Base-by-base conservation (phyloP, 2,113 vertebrate species). In the Megaleporinus macrocephalus region DNA sequence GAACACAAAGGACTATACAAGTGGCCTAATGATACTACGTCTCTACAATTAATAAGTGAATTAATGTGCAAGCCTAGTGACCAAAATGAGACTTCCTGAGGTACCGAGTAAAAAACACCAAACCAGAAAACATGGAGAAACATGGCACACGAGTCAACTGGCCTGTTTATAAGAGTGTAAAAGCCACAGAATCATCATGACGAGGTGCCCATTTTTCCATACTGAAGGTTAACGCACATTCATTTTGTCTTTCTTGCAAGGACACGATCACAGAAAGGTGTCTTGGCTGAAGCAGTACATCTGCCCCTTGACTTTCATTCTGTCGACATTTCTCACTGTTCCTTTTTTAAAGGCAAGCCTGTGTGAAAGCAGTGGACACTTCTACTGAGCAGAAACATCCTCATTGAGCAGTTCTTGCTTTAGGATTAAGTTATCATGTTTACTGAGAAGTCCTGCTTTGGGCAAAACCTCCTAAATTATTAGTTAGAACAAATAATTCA, bases 61-160 rank as follows among this genome's bases (percentile, higher is more conserved):
- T 36, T 53, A 74, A 49, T 79, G 66, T 74, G 62, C 22, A 76
- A 29, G 5, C 53, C 41, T 62, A 27, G 53, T 26, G 16, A 76
- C 24, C 62, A 71, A 79, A 65, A 66, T 61, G 7, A 44, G 76
- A 47, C 47, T 65, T 22, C 49, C 6, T 76, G 61, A 79, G 71
- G 51, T 44, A 33, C 63, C 6, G 70, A 47, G 61, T 27, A 65
- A 61, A 66, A 22, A 51, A 36, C 49, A 49, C 22, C 14, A 63
- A 62, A 59, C 3, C 33, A 12, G 22, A 6, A 4, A 49, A 51
- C 26, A 61, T 18, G 22, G 41, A 71, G 77, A 36, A 79, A 61
- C 55, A 79, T 2, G 4, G 27, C n/a, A 72, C 6, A 30, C 15
- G 36, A 61, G 12, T 22, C 18, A 55, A n/a, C 12, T 33, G 26